Conservation (phyloP, 2,888 invertebrate species). For the Teinopalpus imperialis region DNA sequence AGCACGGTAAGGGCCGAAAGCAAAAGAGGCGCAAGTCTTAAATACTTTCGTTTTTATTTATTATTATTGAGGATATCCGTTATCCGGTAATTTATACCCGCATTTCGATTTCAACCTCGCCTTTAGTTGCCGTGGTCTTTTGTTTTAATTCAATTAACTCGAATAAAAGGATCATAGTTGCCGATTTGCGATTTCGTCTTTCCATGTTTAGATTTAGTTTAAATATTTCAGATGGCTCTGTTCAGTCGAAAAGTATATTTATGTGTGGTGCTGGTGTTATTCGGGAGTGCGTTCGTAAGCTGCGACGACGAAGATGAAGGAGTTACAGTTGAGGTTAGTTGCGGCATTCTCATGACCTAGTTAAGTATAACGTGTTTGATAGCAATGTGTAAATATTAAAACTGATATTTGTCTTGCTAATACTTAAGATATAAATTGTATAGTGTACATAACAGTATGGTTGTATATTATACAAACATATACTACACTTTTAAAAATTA, state of each 20-base stretch:
- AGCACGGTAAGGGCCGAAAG: conserved; percentile 20
- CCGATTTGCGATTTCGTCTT: neutral
- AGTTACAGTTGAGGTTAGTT: conserved; percentile 69
- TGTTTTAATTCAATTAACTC: conserved; percentile 25
- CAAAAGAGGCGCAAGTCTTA: conserved; percentile 1
- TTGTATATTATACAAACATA: too few relatives aligned
- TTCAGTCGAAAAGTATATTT: conserved; percentile 49
- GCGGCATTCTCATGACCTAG: conserved; percentile 39
- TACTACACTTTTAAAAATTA: too few relatives aligned
- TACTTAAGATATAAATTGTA: too few relatives aligned
- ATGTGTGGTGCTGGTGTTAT: conserved; percentile 54
- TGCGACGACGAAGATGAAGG: conserved; percentile 57
- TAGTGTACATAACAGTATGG: too few relatives aligned
- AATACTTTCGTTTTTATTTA: conserved; percentile 27
- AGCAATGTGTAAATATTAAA: conserved; percentile 11
- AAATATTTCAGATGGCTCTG: conserved; percentile 67
- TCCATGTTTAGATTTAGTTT: conserved; percentile 8
- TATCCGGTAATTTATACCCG: conserved; percentile 48
- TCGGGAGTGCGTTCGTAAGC: conserved; percentile 39
- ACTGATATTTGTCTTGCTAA: conserved; percentile 19
- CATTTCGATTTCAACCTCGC: conserved; percentile 4
- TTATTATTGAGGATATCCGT: conserved; percentile 70
- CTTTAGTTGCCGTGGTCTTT: conserved; percentile 8
- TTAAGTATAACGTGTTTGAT: neutral
- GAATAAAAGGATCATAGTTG: neutral